phyloP scores from a whole-genome alignment of 2,113 vertebrate species.

The Aleadryas rufinucha region DNA sequence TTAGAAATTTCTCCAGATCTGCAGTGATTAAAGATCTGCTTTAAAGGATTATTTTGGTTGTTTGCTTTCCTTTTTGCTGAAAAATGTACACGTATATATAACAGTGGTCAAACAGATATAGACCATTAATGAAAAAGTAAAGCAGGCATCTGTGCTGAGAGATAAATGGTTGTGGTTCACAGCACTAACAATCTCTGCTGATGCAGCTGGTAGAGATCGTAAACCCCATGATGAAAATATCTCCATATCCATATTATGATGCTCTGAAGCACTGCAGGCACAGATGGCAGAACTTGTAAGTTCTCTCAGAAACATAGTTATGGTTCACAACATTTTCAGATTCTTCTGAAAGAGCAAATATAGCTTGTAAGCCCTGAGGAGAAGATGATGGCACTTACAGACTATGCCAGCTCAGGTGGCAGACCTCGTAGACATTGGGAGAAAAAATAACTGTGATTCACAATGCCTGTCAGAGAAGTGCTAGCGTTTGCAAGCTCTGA shows the following conservation, averaged over 20 bases:
- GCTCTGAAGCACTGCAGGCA: constrained; percentile 61
- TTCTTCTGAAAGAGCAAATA: constrained; percentile 58
- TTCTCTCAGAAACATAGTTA: constrained; percentile 64
- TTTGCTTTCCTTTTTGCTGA: background rate
- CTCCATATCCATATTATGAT: constrained; percentile 50
- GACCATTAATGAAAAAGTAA: constrained; percentile 29
- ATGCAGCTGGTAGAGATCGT: constrained; percentile 63
- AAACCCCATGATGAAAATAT: constrained; percentile 62
- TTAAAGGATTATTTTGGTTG: background rate
- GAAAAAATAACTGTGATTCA: constrained; percentile 61
- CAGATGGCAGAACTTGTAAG: constrained; percentile 66
- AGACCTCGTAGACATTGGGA: constrained; percentile 50
- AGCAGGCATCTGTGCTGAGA: constrained; percentile 41
- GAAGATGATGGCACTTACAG: constrained; percentile 54
- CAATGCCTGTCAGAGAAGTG: constrained; percentile 44
- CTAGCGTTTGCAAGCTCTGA: constrained; percentile 39
- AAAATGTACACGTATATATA: background rate
- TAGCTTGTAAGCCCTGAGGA: constrained; percentile 62
- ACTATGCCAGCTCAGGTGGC: constrained; percentile 57
- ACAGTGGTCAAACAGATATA: constrained; percentile 18
- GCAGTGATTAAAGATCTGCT: background rate
- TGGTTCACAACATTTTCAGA: constrained; percentile 64
- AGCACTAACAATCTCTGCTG: constrained; percentile 61
- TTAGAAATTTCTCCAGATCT: background rate
- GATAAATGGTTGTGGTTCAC: constrained; percentile 63